Evolutionary conservation across 2,797 vertebrate genomes (phyloP).

Genomic region (Ataeniobius toweri): DNA sequence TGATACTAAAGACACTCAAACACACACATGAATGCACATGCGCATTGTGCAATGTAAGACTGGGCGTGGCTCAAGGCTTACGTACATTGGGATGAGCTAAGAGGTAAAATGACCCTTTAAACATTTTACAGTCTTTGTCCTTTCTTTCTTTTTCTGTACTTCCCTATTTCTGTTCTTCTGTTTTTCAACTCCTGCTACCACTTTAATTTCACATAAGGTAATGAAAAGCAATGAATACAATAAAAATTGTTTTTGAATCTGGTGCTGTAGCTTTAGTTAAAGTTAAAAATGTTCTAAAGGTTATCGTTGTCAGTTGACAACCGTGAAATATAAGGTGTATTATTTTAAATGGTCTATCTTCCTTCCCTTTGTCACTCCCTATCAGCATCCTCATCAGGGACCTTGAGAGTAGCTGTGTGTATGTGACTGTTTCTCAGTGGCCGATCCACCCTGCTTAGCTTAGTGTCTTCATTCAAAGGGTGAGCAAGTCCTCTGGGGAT

Average conservation of each 20-base stretch:
- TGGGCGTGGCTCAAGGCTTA: constrained; percentile 46
- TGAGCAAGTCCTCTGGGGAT: constrained; percentile 63
- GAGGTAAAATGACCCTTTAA: constrained; percentile 47
- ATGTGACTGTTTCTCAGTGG: constrained; percentile 50
- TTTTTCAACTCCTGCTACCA: neutral
- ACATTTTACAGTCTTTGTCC: constrained; percentile 57
- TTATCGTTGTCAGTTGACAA: neutral
- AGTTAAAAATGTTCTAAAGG: neutral
- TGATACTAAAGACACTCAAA: constrained; percentile 56
- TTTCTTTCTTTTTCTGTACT: constrained; percentile 45
- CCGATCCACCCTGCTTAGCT: constrained; percentile 40
- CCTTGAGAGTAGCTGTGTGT: constrained; percentile 29
- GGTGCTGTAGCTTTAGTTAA: neutral
- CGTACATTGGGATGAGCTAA: constrained; percentile 61
- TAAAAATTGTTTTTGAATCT: neutral
- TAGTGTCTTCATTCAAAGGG: constrained; percentile 48
- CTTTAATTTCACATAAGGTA: neutral
- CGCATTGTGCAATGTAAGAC: constrained; percentile 16
- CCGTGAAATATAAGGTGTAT: neutral
- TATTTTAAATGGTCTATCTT: constrained; percentile 13
- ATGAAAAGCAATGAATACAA: neutral
- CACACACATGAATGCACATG: constrained; percentile 30
- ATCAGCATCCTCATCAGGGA: constrained; percentile 7
- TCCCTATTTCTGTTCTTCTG: neutral
- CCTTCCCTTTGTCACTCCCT: constrained; percentile 9